Base-by-base conservation (phyloP, 2,113 vertebrate genomes). In the Trematocara stigmaticum region DNA sequence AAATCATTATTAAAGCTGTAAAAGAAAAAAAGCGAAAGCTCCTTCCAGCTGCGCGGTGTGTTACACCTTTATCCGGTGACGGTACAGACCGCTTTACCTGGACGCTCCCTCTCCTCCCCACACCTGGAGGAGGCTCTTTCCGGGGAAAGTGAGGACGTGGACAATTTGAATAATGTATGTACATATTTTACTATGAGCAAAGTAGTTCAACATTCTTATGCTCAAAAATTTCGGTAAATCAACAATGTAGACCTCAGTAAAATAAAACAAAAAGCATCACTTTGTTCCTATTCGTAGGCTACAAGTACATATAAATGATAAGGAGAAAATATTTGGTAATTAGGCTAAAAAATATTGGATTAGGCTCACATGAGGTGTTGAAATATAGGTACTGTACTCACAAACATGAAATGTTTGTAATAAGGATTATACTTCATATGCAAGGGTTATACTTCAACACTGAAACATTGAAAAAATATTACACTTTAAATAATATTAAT, bases 91-190 rank as follows among this genome's bases (percentile, higher is more conserved):
- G 42, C 57, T 10, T 38, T 81, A 91, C 91, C 95, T 94, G 90
- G 61, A 38, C 31, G 74, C 53, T 4, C 84, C 20, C 23, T 78
- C 88, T 86, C 81, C 83, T 83, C 83, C 83, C 55, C 38, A 42
- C 51, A 94, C 90, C 92, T 92, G 94, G 2, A 40, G 83, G 91
- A 88, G 78, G 11, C 20, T 66, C 13, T 88, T 93, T 93, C 92
- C 89, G 85, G 92, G 66, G 57, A 82, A 81, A 81, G 29, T 74
- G 89, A 85, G 79, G 57, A 93, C 93, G 91, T 94, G 88, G 83
- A 88, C 51, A 11, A 90, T 95, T 92, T 92, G 89, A 94, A 94
- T 95, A 94, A 93, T 91, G 38, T 92, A 89, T 92, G 89, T 91
- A 83, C 2, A 66, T 57, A 10, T 71, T 85, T 31, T 34, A 5